A percentile compares a stretch with the other conserved stretches of the same genome.
Conservation (phyloP, 2,888 invertebrate genomes). For the Euproctis similis region DNA sequence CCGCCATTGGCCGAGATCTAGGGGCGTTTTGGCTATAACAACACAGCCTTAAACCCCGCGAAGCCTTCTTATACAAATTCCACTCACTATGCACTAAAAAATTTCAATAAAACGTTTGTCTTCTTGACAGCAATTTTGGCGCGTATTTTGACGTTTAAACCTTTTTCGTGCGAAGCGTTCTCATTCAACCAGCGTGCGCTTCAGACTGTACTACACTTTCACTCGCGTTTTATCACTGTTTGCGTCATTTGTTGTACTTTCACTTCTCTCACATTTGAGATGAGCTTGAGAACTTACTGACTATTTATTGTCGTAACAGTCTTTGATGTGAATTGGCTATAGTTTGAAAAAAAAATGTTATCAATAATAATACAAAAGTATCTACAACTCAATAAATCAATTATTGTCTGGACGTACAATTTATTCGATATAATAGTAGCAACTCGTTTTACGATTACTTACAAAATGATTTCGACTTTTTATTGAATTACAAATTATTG, state of each 20-base stretch:
- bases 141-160: constrained; percentile 18
- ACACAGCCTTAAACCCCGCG: constrained; percentile 39
- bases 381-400: too few species aligned
- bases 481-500: too few species aligned
- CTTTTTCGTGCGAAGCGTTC: constrained; percentile 29
- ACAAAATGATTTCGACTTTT: too few species aligned
- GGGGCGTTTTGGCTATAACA: constrained; percentile 54
- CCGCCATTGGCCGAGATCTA: constrained; percentile 62
- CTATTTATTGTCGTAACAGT: constrained; percentile 28
- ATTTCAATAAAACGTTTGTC: constrained; percentile 5
- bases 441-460: too few species aligned
- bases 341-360: too few species aligned
- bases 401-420: too few species aligned
- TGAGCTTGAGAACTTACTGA: constrained; percentile 17
- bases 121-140: constrained; percentile 15
- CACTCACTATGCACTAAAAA: constrained; percentile 16
- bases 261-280: constrained; percentile 25
- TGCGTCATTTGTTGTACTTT: constrained; percentile 43
- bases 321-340: constrained; percentile 22
- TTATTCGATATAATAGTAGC: too few species aligned
- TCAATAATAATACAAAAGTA: too few species aligned
- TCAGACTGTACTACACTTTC: constrained; percentile 54
- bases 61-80: constrained; percentile 31
- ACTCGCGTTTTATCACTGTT: constrained; percentile 30
- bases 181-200: constrained; percentile 30